These are phyloP conservation scores for Reinhardtius hippoglossoides DNA, from an alignment of 2,113 vertebrate genomes.

Conservation along the genomic window DNA sequence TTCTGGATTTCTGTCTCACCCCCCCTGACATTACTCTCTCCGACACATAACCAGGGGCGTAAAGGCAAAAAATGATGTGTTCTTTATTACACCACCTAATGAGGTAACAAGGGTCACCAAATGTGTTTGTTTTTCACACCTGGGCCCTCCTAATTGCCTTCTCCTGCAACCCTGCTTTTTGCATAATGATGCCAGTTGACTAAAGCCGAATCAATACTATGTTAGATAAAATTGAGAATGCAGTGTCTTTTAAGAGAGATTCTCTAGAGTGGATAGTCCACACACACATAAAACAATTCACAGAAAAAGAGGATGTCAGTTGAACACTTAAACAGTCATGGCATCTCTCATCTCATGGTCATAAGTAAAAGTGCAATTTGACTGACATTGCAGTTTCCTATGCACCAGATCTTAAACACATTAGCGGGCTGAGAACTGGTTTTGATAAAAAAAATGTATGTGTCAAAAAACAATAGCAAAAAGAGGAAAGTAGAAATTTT, in stretches of 20 bases:
- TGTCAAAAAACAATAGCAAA: slow-evolving; percentile 19
- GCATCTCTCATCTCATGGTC: neutral
- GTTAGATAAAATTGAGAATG: neutral
- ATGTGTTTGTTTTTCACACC: slow-evolving; percentile 73
- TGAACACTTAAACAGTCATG: neutral
- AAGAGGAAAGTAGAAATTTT: slow-evolving; percentile 24
- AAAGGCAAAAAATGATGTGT: neutral
- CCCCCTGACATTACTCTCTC: slow-evolving; percentile 28
- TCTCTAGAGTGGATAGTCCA: too few species aligned
- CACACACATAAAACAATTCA: too few species aligned
- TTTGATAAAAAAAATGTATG: neutral
- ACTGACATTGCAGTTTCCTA: neutral
- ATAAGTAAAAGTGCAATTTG: neutral
- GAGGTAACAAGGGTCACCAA: slow-evolving; percentile 68
- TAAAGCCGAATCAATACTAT: neutral
- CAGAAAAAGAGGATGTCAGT: too few species aligned
- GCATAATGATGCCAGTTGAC: slow-evolving; percentile 55
- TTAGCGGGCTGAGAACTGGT: neutral
- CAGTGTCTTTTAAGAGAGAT: neutral
- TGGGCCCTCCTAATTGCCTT: slow-evolving; percentile 62
- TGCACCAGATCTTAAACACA: neutral
- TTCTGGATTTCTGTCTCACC: neutral
- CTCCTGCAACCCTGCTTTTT: slow-evolving; percentile 58
- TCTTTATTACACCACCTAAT: slow-evolving; percentile 52
- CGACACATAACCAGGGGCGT: slow-evolving; percentile 40